Evolutionary conservation across 2,888 invertebrate genomes (phyloP).

Genomic region (Encarsia formosa): DNA sequence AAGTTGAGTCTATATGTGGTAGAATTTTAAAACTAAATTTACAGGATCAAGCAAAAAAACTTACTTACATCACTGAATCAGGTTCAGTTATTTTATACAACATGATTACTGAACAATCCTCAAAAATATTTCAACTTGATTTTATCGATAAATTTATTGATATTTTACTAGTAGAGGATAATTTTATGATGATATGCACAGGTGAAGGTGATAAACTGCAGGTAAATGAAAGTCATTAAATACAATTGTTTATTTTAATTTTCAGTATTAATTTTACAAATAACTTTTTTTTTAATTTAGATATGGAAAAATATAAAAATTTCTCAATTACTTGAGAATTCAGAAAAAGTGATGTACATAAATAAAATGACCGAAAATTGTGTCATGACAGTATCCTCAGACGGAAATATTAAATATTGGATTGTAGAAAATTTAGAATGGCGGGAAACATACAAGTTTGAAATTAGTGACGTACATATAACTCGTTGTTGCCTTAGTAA

Average conservation of each 20-base stretch:
- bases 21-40: constrained; percentile 54
- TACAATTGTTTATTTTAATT: neutral
- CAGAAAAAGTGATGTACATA: constrained; percentile 36
- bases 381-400: constrained; percentile 35
- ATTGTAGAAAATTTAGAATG: constrained; percentile 28
- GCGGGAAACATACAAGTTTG: constrained; percentile 18
- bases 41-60: constrained; percentile 54
- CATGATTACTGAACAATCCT: constrained; percentile 12
- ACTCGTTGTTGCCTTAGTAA: constrained; percentile 36
- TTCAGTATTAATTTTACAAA: neutral
- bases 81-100: constrained; percentile 45
- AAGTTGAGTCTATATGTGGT: constrained; percentile 51
- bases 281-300: constrained; percentile 23
- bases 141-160: constrained; percentile 23
- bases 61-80: constrained; percentile 54
- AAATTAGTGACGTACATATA: constrained; percentile 22
- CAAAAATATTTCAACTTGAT: constrained; percentile 17
- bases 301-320: constrained; percentile 31
- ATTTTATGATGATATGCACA: constrained; percentile 27
- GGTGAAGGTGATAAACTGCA: constrained; percentile 30
- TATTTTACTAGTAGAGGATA: constrained; percentile 12
- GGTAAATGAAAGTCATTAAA: constrained; percentile 27
- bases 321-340: constrained; percentile 30
- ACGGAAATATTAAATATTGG: constrained; percentile 38
- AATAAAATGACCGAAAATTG: constrained; percentile 33